Percentiles rank a stretch among this genome's conserved stretches.
Conservation (phyloP, 2,888 invertebrate genomes). For the Pteria penguin region DNA sequence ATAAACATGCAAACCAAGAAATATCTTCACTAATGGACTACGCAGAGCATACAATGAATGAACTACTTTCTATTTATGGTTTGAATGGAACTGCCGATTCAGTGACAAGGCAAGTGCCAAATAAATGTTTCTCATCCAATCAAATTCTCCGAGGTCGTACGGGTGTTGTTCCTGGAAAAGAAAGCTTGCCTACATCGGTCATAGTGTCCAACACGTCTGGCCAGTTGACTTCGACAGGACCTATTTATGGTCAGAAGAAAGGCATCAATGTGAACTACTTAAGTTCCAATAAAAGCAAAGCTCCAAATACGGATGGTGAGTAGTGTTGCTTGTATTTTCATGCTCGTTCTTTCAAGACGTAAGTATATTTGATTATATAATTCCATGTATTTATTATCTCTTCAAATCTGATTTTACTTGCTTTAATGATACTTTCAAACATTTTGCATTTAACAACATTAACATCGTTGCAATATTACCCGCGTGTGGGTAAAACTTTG, state of each 20-base stretch:
- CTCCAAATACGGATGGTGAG: slow-evolving; percentile 20
- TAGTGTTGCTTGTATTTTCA: too few species aligned
- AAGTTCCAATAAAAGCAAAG: slow-evolving; percentile 11
- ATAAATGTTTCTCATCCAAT: slow-evolving; percentile 87
- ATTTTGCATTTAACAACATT: too few species aligned
- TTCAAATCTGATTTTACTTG: too few species aligned
- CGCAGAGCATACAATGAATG: slow-evolving; percentile 90
- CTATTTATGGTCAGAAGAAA: slow-evolving; percentile 39
- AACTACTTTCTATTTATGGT: slow-evolving; percentile 88
- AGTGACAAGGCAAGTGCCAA: slow-evolving; percentile 84
- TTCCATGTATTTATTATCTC: too few species aligned
- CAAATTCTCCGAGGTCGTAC: slow-evolving; percentile 71
- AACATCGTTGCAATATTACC: too few species aligned
- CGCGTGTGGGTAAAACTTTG: too few species aligned
- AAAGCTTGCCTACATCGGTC: not conserved
- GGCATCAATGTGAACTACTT: slow-evolving; percentile 52
- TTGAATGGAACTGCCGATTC: slow-evolving; percentile 84
- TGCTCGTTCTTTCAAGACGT: too few species aligned
- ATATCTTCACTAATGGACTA: slow-evolving; percentile 84
- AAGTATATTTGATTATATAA: too few species aligned
- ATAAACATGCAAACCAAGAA: slow-evolving; percentile 39
- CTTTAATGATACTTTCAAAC: too few species aligned
- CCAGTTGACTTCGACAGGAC: not conserved
- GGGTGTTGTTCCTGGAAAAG: slow-evolving; percentile 5
- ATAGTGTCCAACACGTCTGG: not conserved